Base-by-base conservation (phyloP, 2,888 invertebrate species). In the Harpalus rubripes region DNA sequence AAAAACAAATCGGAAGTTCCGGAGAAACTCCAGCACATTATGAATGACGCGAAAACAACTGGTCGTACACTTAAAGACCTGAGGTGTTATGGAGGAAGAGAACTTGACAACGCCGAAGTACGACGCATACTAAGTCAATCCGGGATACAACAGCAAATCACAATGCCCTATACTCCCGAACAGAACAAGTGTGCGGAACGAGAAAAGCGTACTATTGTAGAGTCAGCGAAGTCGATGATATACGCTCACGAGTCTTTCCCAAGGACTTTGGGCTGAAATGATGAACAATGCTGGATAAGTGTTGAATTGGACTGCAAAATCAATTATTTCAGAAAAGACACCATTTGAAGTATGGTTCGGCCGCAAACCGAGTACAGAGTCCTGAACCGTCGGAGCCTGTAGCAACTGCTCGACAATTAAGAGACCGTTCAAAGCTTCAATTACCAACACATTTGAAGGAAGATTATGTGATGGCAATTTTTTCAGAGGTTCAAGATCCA, bases 341-440 rank as follows among this genome's bases (percentile, higher is more conserved):
- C 88, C 88, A n/a, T 87, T 85, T 61, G 88, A 88, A 83, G 26
- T 88, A 22, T 88, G 87, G 87, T 86, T 86, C 58, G 86, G 86
- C 15, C 86, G 84, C 80, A 85, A 85, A 78, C 85, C 87, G 1
- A 52, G 7, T 52, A 52, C 12, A 52, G 12, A 52, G 44, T 52
- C 4, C 12, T 52, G 12, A 52, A 52, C 44, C 44, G 44, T 12
- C 44, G 10, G 8, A 52, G 7, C 44, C 44, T 10, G 44, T 52
- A 52, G 32, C 3, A 32, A 32, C 32, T 32, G 32, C 10, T 52
- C 44, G 2, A 52, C 7, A 52, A 12, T 52, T 52, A 7, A 52
- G 4, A 52, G 12, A 52, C 44, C 44, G 44, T 52, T 52, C 0
- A 52, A 32, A 52, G 44, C 44, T 52, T 12, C 8, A 8, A 12